Evolutionary conservation across 2,888 invertebrate species (phyloP).

Genomic region (Acutogordius australiensis): DNA sequence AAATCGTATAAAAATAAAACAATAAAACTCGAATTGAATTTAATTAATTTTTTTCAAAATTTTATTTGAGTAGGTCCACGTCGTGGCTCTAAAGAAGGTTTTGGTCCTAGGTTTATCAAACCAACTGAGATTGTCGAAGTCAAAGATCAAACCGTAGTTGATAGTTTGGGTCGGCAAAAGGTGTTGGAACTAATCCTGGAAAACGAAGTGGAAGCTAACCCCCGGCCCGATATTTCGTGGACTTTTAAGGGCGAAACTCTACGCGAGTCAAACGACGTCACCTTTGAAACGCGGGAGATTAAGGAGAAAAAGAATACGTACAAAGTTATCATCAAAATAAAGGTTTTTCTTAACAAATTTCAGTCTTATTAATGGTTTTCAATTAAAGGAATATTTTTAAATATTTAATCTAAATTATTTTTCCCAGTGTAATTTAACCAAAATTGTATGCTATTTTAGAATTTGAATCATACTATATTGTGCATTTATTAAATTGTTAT

Average conservation of each 20-base stretch:
- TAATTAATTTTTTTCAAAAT: no score
- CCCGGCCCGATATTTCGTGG: neutral
- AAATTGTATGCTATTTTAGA: no score
- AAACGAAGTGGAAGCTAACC: slow-evolving; percentile 7
- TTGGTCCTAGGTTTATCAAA: neutral
- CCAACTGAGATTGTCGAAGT: neutral
- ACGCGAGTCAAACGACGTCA: neutral
- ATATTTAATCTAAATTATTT: no score
- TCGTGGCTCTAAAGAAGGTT: neutral
- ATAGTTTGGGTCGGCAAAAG: neutral
- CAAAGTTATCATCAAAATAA: neutral
- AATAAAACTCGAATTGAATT: no score
- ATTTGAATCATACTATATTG: no score
- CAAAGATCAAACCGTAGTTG: neutral
- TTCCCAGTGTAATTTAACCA: no score
- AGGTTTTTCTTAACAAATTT: no score
- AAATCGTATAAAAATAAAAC: no score
- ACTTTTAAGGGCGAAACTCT: neutral
- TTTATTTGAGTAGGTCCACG: no score
- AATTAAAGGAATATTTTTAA: no score
- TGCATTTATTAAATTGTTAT: no score
- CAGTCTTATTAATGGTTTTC: no score
- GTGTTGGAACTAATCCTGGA: neutral
- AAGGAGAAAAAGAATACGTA: neutral
- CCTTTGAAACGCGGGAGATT: neutral